A percentile compares a stretch with the other conserved stretches of the same genome.
phyloP scores from a whole-genome alignment of 2,113 vertebrate species.

The Carassius gibelio region DNA sequence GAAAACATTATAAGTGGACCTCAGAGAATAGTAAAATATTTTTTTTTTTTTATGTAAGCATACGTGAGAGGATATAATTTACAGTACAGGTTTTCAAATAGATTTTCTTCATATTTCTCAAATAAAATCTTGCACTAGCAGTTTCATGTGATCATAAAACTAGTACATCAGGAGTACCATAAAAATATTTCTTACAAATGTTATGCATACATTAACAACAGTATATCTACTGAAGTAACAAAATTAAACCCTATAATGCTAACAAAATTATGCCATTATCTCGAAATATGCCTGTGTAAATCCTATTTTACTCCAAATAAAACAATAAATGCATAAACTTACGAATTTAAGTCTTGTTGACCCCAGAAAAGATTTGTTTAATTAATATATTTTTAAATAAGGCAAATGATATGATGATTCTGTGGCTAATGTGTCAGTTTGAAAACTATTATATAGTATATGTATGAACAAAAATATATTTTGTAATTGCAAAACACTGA shows the following conservation, averaged over 20 bases:
- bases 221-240: background rate
- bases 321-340: background rate
- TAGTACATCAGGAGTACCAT: background rate
- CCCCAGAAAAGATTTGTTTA: too few relatives aligned
- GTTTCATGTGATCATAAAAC: background rate
- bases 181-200: background rate
- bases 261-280: background rate
- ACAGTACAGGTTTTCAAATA: background rate
- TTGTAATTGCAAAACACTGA: background rate
- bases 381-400: background rate
- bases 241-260: background rate
- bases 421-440: background rate
- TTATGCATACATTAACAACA: background rate
- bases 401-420: background rate
- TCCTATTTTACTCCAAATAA: background rate
- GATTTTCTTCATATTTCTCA: background rate
- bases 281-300: background rate
- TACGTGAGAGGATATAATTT: background rate
- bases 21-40: too few relatives aligned
- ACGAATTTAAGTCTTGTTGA: background rate
- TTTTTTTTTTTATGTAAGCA: too few relatives aligned
- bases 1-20: too few relatives aligned
- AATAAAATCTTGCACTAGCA: background rate
- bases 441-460: background rate
- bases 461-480: background rate